phyloP scores from a whole-genome alignment of 2,888 invertebrate species.

The Cheilosia pagana region DNA sequence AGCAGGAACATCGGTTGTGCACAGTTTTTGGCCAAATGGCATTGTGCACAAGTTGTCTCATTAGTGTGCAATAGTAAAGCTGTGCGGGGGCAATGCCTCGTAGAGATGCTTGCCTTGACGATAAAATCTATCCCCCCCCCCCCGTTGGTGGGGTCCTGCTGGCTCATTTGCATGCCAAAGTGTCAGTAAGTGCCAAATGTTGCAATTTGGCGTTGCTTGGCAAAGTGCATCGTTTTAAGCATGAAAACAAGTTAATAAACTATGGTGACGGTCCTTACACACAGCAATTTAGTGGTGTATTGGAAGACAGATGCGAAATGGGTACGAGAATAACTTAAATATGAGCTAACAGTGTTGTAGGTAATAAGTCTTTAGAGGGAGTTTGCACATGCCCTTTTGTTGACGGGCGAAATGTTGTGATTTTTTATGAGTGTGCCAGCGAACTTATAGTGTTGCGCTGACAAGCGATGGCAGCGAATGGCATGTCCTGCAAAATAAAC shows the following conservation, averaged over 20 bases:
- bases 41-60: constrained; percentile 17
- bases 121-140: not conserved
- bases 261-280: not conserved
- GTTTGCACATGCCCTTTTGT: too few species aligned
- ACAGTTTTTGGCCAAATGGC: constrained; percentile 8
- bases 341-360: too few species aligned
- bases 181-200: constrained; percentile 12
- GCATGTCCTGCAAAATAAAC: too few species aligned
- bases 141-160: not conserved
- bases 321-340: not conserved
- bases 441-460: too few species aligned
- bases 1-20: not conserved
- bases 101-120: constrained; percentile 4
- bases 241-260: constrained; percentile 19
- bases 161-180: constrained; percentile 14
- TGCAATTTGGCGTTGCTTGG: constrained; percentile 1
- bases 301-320: not conserved
- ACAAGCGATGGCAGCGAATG: too few species aligned
- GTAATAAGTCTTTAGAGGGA: too few species aligned
- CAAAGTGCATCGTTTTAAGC: not conserved
- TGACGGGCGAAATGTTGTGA: too few species aligned
- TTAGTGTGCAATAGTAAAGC: not conserved
- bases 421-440: too few species aligned
- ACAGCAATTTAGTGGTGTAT: not conserved
- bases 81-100: not conserved